Percentiles rank a stretch among this genome's conserved stretches.
Conservation (phyloP, 2,113 vertebrate genomes). For the Bos indicus region DNA sequence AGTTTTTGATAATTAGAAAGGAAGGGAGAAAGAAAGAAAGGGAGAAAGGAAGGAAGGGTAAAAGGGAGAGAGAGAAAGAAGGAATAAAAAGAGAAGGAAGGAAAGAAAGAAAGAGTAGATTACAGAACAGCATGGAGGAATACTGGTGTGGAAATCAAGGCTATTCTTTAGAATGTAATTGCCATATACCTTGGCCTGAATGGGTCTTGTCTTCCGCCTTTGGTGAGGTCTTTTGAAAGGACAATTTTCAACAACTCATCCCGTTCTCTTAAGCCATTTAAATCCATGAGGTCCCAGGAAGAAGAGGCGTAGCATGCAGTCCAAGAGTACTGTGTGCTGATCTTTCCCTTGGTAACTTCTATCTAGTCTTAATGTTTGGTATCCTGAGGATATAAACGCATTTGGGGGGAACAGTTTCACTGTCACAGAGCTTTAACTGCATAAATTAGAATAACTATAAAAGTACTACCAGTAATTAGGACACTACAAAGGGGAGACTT, state of each 20-base stretch:
- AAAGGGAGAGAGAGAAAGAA: not conserved
- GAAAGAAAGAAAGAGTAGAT: not conserved
- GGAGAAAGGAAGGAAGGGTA: not conserved
- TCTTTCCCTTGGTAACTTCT: not conserved
- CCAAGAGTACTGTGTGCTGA: not conserved
- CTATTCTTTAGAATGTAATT: not conserved
- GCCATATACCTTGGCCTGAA: not conserved
- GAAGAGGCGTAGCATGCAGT: not conserved
- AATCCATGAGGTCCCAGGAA: not conserved
- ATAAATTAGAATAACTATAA: conserved; percentile 20
- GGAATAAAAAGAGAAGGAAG: not conserved
- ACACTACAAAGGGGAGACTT: not conserved
- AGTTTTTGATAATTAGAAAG: not conserved
- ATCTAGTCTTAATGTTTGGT: not conserved
- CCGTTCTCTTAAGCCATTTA: not conserved
- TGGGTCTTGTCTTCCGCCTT: not conserved
- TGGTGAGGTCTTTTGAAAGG: not conserved
- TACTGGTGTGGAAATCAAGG: not conserved
- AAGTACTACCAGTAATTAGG: conserved; percentile 43
- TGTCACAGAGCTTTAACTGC: not conserved
- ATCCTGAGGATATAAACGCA: not conserved
- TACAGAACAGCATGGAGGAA: not conserved
- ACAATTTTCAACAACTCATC: not conserved
- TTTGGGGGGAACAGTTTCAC: conserved; percentile 11
- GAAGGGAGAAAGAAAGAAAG: not conserved